Evolutionary conservation across 1,140 invertebrate genomes (phyloP), one percentile per base, ranked within the genome.

Genomic region (Hycleus cichorii): DNA sequence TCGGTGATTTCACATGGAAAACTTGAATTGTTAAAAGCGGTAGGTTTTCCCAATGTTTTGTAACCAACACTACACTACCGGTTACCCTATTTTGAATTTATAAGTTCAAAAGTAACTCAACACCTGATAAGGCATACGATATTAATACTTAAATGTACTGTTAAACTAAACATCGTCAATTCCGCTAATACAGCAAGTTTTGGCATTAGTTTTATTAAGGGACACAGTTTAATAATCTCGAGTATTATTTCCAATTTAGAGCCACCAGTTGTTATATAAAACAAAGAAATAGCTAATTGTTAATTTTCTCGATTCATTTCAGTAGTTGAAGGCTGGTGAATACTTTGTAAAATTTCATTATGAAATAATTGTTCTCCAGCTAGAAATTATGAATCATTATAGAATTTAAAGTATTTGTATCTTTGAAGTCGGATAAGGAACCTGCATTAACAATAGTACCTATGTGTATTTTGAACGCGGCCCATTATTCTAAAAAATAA

Each of bases 191-290:
- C 83, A 72, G 91, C 90, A 4, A 89, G 59, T 71, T 93, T 94
- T 2, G 81, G 77, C 24, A 91, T 71, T 0, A 90, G 83, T 70
- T 93, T 75, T 61, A 83, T 89, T 1, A 93, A 68, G 0, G 91
- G 91, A 80, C 87, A 93, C 39, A 84, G 84, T 88, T 55, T 89
- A 81, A 67, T 80, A 93, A 6, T 79, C 78, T 68, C 92, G 90
- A 7, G 75, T 77, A 1, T 88, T 89, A 1, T 78, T 27, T 78
- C 58, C 12, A 87, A 61, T 3, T 79, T 39, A n/a, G 57, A 62
- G 1, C 76, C 79, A 2, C 82, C 85, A 32, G 76, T 81, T 47
- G 77, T 79, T 77, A 89, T 91, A 66, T 90, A 92, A 59, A 91
- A 83, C 24, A 91, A 68, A 45, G 80, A 78, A 46, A 81, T 76